A percentile compares a stretch with the other conserved stretches of the same genome.
Conservation (phyloP, 2,113 vertebrate species). For the Ibidorhyncha struthersii region DNA sequence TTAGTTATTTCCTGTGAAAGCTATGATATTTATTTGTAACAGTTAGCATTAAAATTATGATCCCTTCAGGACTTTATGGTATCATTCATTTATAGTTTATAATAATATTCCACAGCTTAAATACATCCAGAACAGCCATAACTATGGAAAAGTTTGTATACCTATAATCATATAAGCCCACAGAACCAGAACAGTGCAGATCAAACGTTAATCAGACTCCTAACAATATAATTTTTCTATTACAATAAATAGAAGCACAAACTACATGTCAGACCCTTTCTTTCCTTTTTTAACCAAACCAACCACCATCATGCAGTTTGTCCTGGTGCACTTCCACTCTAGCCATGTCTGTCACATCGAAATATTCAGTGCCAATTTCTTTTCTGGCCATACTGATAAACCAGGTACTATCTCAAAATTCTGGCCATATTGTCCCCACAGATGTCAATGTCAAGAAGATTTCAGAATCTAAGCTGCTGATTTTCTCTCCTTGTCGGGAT, state of each 20-base stretch:
- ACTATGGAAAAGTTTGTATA: neutral
- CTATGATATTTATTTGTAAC: neutral
- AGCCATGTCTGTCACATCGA: neutral
- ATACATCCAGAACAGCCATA: neutral
- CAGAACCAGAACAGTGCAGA: neutral
- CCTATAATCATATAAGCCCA: neutral
- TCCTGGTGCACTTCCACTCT: neutral
- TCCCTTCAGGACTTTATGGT: neutral
- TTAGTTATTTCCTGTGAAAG: neutral
- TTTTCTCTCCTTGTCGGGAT: neutral
- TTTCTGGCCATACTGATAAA: neutral
- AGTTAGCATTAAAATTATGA: neutral
- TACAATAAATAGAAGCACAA: neutral
- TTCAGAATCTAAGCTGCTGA: neutral
- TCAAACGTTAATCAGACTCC: neutral
- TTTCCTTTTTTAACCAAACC: neutral
- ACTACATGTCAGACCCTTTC: neutral
- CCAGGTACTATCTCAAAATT: neutral
- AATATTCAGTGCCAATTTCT: neutral
- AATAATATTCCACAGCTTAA: neutral
- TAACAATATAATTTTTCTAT: neutral
- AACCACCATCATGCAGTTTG: neutral
- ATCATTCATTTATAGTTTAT: neutral
- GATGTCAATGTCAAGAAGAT: neutral
- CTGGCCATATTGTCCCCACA: neutral